Evolutionary conservation across 2,797 vertebrate species (phyloP), one percentile per base, ranked within the genome.

Genomic region (Tinamus major): DNA sequence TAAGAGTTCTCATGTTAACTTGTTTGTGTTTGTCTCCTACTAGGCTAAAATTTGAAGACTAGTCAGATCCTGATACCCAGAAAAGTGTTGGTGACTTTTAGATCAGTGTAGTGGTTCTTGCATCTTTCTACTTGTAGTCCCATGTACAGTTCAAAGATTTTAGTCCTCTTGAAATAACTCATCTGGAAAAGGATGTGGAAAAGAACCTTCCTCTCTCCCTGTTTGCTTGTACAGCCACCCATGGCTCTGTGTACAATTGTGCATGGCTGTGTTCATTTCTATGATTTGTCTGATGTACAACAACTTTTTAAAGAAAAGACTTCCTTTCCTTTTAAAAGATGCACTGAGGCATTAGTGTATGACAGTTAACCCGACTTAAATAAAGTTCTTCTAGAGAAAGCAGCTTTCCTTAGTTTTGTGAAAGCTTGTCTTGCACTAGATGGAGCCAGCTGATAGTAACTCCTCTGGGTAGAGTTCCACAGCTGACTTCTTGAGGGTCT

Each of bases 331-430:
- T 98, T 92, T 94, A 65, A 92, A 97, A 93, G 92, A 96, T 48
- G 79, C 92, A 93, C 91, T 95, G 95, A 96, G 93, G 94, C 82
- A 91, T 95, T 96, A 93, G 96, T 96, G 97, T 97, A 97, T 95
- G 76, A 20, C 86, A 68, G 39, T 71, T 29, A 92, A 85, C 37
- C 72, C 64, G 79, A 83, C 94, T 95, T 89, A 51, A 96, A 95
- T 97, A 96, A 97, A 96, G 67, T 27, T 53, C 33, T 85, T 95
- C 83, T 96, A 94, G 77, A 95, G 91, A 63, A 77, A 48, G 64
- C 15, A 10, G 49, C 42, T 42, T 21, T 37, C 24, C 13, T 24
- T 2, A 4, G 35, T 12, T 44, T 4, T 55, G 26, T 77, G 62
- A 6, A 17, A 33, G 16, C 31, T 2, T 14, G 19, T 13, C 56